Evolutionary conservation across 2,888 invertebrate genomes (phyloP).

Genomic region (Rapana venosa): DNA sequence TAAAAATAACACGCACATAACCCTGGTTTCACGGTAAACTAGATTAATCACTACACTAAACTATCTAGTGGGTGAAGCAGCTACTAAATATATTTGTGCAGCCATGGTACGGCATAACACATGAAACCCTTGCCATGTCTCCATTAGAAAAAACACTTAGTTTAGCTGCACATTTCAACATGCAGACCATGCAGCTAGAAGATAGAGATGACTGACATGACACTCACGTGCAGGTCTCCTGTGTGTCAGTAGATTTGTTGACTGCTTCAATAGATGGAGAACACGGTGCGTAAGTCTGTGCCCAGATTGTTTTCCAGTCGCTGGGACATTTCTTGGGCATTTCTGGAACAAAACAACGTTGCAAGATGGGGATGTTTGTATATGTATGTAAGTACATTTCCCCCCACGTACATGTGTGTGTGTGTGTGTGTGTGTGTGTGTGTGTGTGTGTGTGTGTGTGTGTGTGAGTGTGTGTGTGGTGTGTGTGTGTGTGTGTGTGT

Average conservation of each 20-base stretch:
- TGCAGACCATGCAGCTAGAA: too few species aligned
- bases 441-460: background rate
- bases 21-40: too few species aligned
- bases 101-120: too few species aligned
- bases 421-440: background rate
- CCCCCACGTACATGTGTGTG: background rate
- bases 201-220: background rate
- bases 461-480: too few species aligned
- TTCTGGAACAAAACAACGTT: background rate
- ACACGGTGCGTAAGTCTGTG: background rate
- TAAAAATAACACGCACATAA: too few species aligned
- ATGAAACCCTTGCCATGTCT: too few species aligned
- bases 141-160: too few species aligned
- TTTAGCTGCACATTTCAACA: too few species aligned
- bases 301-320: background rate
- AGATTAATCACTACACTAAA: too few species aligned
- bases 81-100: too few species aligned
- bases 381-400: background rate
- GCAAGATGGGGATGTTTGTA: background rate
- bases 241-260: background rate
- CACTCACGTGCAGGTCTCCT: conserved; percentile 18
- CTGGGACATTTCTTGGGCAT: background rate
- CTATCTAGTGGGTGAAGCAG: too few species aligned
- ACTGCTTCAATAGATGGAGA: background rate
- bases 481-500: too few species aligned